These are phyloP conservation scores for Dolichotis patagonum DNA, from an alignment of 2,113 vertebrate species.

Conservation along the genomic window DNA sequence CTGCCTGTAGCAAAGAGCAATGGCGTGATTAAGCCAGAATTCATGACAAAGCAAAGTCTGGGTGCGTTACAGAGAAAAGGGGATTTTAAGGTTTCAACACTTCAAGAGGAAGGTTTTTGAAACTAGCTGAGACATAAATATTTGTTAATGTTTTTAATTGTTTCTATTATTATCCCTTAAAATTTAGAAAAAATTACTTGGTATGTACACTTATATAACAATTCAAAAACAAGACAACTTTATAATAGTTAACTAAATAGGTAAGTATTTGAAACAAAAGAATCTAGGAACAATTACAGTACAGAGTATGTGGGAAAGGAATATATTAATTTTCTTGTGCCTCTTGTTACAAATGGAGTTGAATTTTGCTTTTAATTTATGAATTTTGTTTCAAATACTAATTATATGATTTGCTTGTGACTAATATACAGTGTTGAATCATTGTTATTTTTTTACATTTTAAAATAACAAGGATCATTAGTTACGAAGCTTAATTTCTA, in stretches of 20 bases:
- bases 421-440: constrained; percentile 24
- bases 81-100: neutral
- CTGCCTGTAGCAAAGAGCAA: neutral
- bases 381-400: constrained; percentile 13
- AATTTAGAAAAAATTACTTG: neutral
- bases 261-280: neutral
- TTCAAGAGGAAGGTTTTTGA: neutral
- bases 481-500: constrained; percentile 35
- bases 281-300: neutral
- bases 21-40: neutral
- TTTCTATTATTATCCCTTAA: neutral
- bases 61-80: neutral
- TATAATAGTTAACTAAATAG: neutral
- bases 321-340: neutral
- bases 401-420: constrained; percentile 34
- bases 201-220: neutral
- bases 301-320: neutral
- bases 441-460: constrained; percentile 50
- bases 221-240: neutral
- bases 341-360: constrained; percentile 10
- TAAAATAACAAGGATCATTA: constrained; percentile 56
- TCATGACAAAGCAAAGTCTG: neutral
- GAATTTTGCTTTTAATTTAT: constrained; percentile 31
- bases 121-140: neutral
- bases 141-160: neutral